These are phyloP conservation scores for Lordiphosa mommai DNA, from an alignment of 1,140 invertebrate genomes.

Conservation along the genomic window DNA sequence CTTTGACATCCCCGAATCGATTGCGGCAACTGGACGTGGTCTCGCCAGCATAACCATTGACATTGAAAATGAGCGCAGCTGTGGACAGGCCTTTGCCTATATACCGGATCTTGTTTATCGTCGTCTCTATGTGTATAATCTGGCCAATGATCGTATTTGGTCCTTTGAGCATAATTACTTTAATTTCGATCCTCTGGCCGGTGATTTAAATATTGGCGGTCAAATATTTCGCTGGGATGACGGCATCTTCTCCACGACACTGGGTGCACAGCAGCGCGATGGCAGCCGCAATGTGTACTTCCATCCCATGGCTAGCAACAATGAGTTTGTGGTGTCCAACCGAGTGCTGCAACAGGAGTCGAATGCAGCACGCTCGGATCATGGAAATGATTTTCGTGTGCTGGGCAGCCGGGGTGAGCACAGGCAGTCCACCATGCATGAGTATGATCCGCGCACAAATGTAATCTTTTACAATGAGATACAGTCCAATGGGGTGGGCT, in stretches of 20 bases:
- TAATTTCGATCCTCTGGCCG: conserved; percentile 85
- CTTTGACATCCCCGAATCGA: conserved; percentile 63
- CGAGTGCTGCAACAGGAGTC: conserved; percentile 83
- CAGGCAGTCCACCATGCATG: conserved; percentile 84
- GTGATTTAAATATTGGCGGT: conserved; percentile 85
- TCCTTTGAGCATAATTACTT: conserved; percentile 87
- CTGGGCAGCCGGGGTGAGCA: conserved; percentile 83
- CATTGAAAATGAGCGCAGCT: conserved; percentile 80
- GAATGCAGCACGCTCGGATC: conserved; percentile 82
- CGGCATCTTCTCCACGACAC: conserved; percentile 85
- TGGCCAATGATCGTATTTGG: conserved; percentile 83
- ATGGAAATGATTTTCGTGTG: conserved; percentile 81
- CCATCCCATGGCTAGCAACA: conserved; percentile 84
- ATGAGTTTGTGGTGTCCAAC: conserved; percentile 86
- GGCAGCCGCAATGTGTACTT: conserved; percentile 84
- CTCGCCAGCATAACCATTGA: conserved; percentile 86
- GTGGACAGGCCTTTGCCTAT: conserved; percentile 86
- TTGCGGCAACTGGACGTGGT: conserved; percentile 77
- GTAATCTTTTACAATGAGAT: conserved; percentile 85
- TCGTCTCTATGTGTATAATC: conserved; percentile 85
- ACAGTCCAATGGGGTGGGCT: conserved; percentile 84
- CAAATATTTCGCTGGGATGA: conserved; percentile 87
- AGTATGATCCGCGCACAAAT: conserved; percentile 81
- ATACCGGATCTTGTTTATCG: conserved; percentile 86
- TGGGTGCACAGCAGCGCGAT: conserved; percentile 81